Conservation (phyloP, 2,797 vertebrate genomes). For the Rhynchotus rufescens region DNA sequence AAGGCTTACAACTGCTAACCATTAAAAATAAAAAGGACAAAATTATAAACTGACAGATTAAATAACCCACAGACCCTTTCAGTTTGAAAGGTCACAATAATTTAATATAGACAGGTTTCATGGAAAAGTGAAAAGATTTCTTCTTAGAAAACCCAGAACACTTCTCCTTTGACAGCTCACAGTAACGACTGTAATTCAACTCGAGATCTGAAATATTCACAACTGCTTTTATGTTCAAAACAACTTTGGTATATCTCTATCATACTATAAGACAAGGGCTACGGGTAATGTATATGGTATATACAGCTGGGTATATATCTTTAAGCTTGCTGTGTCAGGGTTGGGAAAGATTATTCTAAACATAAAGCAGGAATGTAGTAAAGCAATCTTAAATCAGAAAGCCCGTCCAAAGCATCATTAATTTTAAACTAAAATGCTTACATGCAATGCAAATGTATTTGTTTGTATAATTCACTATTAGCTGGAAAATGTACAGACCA, state of each 20-base stretch:
- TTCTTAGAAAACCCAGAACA: neutral
- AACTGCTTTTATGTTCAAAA: accelerated
- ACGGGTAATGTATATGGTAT: neutral
- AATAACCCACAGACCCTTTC: neutral
- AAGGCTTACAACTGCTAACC: neutral
- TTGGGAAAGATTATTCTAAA: neutral
- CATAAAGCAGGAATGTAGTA: neutral
- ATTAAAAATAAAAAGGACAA: neutral
- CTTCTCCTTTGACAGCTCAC: neutral
- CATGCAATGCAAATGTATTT: accelerated
- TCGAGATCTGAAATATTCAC: neutral
- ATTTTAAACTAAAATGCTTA: neutral
- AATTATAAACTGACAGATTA: neutral
- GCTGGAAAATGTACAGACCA: slow-evolving; percentile 38
- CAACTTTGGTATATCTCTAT: neutral
- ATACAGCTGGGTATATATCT: neutral
- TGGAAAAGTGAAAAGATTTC: neutral
- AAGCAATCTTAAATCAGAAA: neutral
- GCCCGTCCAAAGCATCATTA: neutral
- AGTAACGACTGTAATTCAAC: neutral
- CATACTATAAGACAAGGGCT: neutral
- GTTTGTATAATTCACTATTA: neutral
- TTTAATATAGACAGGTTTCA: neutral
- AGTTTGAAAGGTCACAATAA: neutral
- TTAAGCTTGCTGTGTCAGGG: neutral